These are phyloP conservation scores for Tetranychus cinnabarinus DNA, from an alignment of 1,140 invertebrate genomes.

Conservation along the genomic window DNA sequence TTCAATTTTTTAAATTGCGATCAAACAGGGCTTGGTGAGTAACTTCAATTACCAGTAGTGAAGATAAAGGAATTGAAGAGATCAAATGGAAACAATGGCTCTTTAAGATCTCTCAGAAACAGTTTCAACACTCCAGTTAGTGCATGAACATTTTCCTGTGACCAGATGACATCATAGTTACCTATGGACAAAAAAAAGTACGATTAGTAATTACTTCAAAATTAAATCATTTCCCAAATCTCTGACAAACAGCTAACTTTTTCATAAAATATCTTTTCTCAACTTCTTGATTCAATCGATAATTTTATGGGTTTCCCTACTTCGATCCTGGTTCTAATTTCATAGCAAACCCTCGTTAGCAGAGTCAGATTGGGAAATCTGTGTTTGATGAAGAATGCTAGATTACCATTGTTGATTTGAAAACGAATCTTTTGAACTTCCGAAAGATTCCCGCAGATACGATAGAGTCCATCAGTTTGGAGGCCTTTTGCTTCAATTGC, in stretches of 20 bases:
- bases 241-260: no score
- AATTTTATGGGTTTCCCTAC: no score
- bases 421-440: slow-evolving; percentile 56
- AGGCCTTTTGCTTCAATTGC: slow-evolving; percentile 52
- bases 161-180: slow-evolving; percentile 35
- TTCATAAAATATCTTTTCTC: no score
- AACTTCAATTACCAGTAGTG: slow-evolving; percentile 31
- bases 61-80: slow-evolving; percentile 43
- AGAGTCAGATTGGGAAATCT: no score
- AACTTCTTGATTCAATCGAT: no score
- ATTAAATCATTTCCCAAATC: no score
- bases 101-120: slow-evolving; percentile 74
- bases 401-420: slow-evolving; percentile 25
- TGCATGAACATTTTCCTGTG: slow-evolving; percentile 57
- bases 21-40: no score
- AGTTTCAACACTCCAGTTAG: slow-evolving; percentile 72
- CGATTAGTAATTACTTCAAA: neutral
- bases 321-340: no score
- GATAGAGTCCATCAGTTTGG: slow-evolving; percentile 51
- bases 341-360: no score
- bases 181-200: slow-evolving; percentile 19
- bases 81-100: slow-evolving; percentile 56
- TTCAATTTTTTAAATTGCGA: no score
- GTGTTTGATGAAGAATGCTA: no score
- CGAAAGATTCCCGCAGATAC: slow-evolving; percentile 61